Conservation (phyloP, 2,113 vertebrate species). For the Callipepla californica region DNA sequence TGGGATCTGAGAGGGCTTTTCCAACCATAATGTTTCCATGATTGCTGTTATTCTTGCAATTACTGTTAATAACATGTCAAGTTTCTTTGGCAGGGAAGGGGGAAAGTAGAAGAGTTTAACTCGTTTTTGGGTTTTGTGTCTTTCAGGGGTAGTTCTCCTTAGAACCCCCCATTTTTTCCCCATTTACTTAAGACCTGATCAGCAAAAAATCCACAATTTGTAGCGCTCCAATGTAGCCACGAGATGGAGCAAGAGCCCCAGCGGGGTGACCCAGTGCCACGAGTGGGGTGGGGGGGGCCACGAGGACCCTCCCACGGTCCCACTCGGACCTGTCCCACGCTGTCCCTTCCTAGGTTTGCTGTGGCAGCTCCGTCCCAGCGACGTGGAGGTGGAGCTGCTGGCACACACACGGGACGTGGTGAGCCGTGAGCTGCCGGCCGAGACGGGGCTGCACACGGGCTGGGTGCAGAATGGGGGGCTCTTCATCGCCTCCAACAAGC, state of each 20-base stretch:
- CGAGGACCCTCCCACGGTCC: too few species aligned
- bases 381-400: slow-evolving; percentile 95
- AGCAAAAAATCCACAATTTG: fast-evolving
- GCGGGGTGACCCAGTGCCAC: neutral
- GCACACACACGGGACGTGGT: slow-evolving; percentile 90
- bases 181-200: fast-evolving
- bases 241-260: slow-evolving; percentile 32
- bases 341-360: slow-evolving; percentile 83
- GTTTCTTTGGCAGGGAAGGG: neutral
- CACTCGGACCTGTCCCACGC: neutral
- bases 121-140: neutral
- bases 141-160: fast-evolving
- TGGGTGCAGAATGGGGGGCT: slow-evolving; percentile 98
- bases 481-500: slow-evolving; percentile 95
- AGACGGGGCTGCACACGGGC: slow-evolving; percentile 93
- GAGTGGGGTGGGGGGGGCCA: fast-evolving
- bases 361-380: slow-evolving; percentile 97
- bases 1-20: neutral
- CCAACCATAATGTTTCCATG: neutral
- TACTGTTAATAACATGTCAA: neutral
- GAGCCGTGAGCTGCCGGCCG: slow-evolving; percentile 88
- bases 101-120: neutral
- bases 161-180: neutral
- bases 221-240: neutral
- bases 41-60: neutral